Percentiles rank a stretch among this genome's conserved stretches.
phyloP scores from a whole-genome alignment of 2,888 invertebrate species.

The Amblyjoppa fuscipennis region DNA sequence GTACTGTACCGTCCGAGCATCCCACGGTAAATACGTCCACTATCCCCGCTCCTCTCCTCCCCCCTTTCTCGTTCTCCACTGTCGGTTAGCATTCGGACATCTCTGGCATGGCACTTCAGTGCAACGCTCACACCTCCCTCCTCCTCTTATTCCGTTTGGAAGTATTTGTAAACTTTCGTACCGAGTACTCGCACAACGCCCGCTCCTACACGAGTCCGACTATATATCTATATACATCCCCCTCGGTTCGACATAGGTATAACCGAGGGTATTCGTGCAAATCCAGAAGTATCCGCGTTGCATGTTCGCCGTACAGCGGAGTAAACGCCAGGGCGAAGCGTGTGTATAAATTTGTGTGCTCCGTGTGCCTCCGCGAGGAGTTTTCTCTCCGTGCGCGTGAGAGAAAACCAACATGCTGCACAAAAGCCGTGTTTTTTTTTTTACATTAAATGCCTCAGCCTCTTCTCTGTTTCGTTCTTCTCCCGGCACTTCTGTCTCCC shows the following conservation, averaged over 20 bases:
- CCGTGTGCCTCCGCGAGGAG: not conserved
- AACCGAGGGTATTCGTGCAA: conserved; percentile 6
- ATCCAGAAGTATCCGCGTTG: conserved; percentile 19
- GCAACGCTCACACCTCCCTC: conserved; percentile 12
- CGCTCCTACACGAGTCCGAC: not conserved
- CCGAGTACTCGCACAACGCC: conserved; percentile 6
- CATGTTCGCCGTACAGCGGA: not conserved
- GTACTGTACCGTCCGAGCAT: not conserved
- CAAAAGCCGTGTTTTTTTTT: conserved; percentile 45
- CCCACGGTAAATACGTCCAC: conserved; percentile 5
- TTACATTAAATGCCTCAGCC: conserved; percentile 57
- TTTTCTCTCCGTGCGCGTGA: not conserved
- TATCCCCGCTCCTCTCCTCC: not conserved
- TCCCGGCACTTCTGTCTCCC: conserved; percentile 16
- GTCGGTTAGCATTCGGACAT: conserved; percentile 26
- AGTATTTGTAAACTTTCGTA: conserved; percentile 23
- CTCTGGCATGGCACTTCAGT: conserved; percentile 11
- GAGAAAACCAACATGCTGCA: conserved; percentile 22
- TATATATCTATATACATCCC: not conserved
- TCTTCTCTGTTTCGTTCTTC: conserved; percentile 34
- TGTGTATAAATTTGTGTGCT: conserved; percentile 24
- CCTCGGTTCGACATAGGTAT: not conserved
- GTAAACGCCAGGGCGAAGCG: conserved; percentile 15
- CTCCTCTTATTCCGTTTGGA: conserved; percentile 5
- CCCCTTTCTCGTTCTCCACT: not conserved